Conservation (phyloP, 2,113 vertebrate species). For the human (Homo sapiens) region DNA sequence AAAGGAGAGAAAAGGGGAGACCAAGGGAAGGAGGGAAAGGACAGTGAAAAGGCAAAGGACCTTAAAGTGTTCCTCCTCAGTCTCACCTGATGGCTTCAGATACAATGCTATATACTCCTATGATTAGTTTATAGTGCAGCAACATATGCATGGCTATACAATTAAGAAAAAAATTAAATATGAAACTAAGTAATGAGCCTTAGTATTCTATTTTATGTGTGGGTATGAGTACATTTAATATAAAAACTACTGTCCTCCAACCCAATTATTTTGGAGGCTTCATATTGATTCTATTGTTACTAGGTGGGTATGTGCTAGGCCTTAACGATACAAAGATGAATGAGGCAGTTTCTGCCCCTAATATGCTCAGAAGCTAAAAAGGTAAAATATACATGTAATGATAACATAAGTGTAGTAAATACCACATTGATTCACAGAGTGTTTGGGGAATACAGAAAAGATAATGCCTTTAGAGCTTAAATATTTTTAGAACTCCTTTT, state of each 20-base stretch:
- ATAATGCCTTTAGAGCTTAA: neutral
- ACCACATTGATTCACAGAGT: neutral
- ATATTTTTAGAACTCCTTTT: neutral
- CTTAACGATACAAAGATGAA: neutral
- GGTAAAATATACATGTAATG: neutral
- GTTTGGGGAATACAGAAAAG: neutral
- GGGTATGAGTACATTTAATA: neutral
- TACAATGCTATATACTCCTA: neutral
- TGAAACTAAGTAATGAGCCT: conserved; percentile 1
- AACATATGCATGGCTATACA: neutral
- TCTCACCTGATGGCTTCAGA: neutral
- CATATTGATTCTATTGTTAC: neutral
- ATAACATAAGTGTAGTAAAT: neutral
- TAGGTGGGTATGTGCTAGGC: neutral
- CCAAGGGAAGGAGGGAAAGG: neutral
- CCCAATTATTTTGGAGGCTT: conserved; percentile 9
- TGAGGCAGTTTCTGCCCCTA: conserved; percentile 11
- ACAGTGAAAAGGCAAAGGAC: neutral
- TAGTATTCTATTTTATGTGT: neutral
- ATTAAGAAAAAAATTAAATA: conserved; percentile 32
- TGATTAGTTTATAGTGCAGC: neutral
- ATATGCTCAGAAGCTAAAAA: neutral
- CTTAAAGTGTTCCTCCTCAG: neutral
- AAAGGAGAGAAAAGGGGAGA: neutral
- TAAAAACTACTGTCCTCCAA: conserved; percentile 31